Base-by-base conservation (phyloP, 2,888 invertebrate species). In the Euclidia mi region DNA sequence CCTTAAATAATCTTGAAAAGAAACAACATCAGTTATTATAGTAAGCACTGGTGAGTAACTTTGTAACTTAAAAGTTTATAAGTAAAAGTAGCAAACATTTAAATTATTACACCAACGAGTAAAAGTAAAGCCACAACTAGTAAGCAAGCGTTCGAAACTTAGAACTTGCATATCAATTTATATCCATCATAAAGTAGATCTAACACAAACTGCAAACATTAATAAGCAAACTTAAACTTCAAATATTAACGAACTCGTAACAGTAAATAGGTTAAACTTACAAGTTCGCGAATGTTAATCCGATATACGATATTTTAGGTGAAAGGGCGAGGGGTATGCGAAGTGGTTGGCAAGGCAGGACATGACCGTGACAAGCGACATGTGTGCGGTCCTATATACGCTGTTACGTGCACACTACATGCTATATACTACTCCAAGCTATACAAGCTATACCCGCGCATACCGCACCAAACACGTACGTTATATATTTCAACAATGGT, bases 351-450 rank as follows among this genome's bases (percentile, higher is more conserved):
- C 59, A 69, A 58, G 62, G 49, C 51, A 65, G 66, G 71, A 71
- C 67, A 60, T 53, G 56, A 65, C 65, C 65, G 63, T 67, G 76
- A 73, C 72, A 70, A 61, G 72, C 65, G 65, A 80, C 82, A 71
- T 78, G 84, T 82, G 76, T 81, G 84, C 60, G 79, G 79, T 76
- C 64, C 58, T 66, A 63, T 64, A 63, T 71, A 67, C 64, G 60
- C 58, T 60, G 60, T 71, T 58, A 40, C 38, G 53, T 52, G 28
- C 55, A 57, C 50, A 50, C 29, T 40, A 68, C 65, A 68, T 61
- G 35, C 38, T 50, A 44, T 41, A 37, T 7, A 4, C 44, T 41
- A 32, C 42, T 35, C 25, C 10, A n/a, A n/a, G n/a, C n/a, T n/a
- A n/a, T n/a, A n/a, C n/a, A 20, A 15, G 14, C 59, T 66, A 61